Evolutionary conservation across 2,113 vertebrate species (phyloP).

Genomic region (Salvator merianae): DNA sequence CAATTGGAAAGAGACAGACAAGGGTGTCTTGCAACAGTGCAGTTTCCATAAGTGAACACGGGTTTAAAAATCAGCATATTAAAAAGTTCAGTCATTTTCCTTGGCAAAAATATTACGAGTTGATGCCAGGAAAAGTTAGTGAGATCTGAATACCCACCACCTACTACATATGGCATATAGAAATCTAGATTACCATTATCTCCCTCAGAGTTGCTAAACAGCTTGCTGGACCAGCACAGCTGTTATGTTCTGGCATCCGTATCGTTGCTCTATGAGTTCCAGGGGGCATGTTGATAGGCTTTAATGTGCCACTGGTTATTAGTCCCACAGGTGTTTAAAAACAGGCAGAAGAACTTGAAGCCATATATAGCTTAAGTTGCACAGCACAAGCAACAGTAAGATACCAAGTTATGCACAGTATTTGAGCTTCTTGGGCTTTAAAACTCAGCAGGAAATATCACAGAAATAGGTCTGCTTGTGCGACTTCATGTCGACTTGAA

Average conservation of each 20-base stretch:
- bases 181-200: neutral
- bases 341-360: neutral
- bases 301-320: slow-evolving; percentile 34
- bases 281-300: neutral
- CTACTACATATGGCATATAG: neutral
- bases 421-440: slow-evolving; percentile 35
- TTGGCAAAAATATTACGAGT: neutral
- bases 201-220: neutral
- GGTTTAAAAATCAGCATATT: slow-evolving; percentile 7
- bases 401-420: slow-evolving; percentile 21
- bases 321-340: slow-evolving; percentile 11
- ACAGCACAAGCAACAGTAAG: slow-evolving; percentile 9
- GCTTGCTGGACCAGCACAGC: neutral
- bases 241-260: slow-evolving; percentile 25
- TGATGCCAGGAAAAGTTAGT: slow-evolving; percentile 4
- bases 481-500: slow-evolving; percentile 43
- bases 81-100: slow-evolving; percentile 1
- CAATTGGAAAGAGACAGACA: neutral
- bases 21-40: slow-evolving; percentile 34
- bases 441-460: slow-evolving; percentile 33
- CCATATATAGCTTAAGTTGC: neutral
- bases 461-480: slow-evolving; percentile 31
- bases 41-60: neutral
- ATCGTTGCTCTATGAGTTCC: neutral
- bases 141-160: neutral